Conservation (phyloP, 1,140 invertebrate genomes). For the Nasonia giraulti region DNA sequence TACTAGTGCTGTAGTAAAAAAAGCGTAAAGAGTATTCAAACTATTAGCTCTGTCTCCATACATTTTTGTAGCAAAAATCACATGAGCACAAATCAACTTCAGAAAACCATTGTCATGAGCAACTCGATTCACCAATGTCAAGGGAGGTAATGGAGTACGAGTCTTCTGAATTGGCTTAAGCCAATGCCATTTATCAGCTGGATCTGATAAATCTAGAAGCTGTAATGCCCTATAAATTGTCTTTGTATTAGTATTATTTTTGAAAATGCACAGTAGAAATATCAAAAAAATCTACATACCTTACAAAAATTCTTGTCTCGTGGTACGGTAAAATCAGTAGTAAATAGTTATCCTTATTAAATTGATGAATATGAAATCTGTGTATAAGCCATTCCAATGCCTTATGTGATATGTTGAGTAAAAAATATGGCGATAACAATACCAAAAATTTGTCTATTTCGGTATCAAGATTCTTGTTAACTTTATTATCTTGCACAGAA, state of each 20-base stretch:
- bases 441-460: constrained; percentile 88
- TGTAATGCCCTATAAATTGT: constrained; percentile 78
- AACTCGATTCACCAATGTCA: constrained; percentile 83
- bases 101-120: constrained; percentile 81
- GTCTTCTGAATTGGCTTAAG: constrained; percentile 82
- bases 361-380: constrained; percentile 91
- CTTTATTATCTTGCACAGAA: constrained; percentile 82
- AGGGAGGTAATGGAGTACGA: constrained; percentile 82
- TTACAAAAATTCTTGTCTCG: constrained; percentile 90
- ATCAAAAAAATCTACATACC: constrained; percentile 63
- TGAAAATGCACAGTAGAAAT: not conserved
- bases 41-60: constrained; percentile 76
- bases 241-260: constrained; percentile 21
- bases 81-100: constrained; percentile 83
- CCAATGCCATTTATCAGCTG: constrained; percentile 85
- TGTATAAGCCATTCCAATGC: constrained; percentile 94
- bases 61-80: constrained; percentile 80
- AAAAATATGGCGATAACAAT: constrained; percentile 89
- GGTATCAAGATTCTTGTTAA: constrained; percentile 85
- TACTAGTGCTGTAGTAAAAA: constrained; percentile 84
- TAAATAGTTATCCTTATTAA: constrained; percentile 88
- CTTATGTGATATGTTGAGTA: constrained; percentile 89
- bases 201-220: constrained; percentile 80
- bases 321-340: constrained; percentile 91
- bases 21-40: constrained; percentile 83